Evolutionary conservation across 2,797 vertebrate genomes (phyloP).

Genomic region (Centropyge bicolor): DNA sequence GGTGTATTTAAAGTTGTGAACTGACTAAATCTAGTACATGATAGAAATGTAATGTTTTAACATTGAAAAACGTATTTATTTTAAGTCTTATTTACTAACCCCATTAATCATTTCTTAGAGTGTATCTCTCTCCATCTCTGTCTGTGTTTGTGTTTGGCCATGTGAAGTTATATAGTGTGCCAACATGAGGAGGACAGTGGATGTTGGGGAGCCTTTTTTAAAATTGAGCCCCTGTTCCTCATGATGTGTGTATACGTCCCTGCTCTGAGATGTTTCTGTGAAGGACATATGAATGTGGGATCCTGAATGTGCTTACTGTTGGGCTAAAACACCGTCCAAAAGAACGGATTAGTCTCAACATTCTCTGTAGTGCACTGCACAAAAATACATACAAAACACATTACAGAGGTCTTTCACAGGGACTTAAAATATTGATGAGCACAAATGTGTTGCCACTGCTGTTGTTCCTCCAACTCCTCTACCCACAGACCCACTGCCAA

Average conservation of each 20-base stretch:
- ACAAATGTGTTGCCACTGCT: conserved; percentile 23
- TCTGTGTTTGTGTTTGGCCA: not conserved
- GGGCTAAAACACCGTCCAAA: conserved; percentile 5
- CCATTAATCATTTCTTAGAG: no score
- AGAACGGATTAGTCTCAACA: conserved; percentile 14
- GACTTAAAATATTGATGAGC: conserved; percentile 36
- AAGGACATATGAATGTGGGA: not conserved
- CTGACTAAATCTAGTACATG: no score
- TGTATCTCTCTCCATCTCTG: no score
- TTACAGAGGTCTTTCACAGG: conserved; percentile 17
- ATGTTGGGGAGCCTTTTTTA: not conserved
- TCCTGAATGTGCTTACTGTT: not conserved
- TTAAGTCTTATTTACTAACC: no score
- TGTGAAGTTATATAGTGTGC: not conserved
- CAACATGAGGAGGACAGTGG: not conserved
- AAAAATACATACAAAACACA: conserved; percentile 21
- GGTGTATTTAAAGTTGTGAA: no score
- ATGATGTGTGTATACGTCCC: not conserved
- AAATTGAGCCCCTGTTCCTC: not conserved
- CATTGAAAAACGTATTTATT: no score
- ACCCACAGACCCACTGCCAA: not conserved
- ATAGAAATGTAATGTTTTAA: no score
- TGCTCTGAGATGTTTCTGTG: not conserved
- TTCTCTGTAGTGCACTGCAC: conserved; percentile 6
- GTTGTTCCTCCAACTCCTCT: conserved; percentile 2